A percentile compares a stretch with the other conserved stretches of the same genome.
Conservation (phyloP, 2,113 vertebrate species). For the Callipepla californica region DNA sequence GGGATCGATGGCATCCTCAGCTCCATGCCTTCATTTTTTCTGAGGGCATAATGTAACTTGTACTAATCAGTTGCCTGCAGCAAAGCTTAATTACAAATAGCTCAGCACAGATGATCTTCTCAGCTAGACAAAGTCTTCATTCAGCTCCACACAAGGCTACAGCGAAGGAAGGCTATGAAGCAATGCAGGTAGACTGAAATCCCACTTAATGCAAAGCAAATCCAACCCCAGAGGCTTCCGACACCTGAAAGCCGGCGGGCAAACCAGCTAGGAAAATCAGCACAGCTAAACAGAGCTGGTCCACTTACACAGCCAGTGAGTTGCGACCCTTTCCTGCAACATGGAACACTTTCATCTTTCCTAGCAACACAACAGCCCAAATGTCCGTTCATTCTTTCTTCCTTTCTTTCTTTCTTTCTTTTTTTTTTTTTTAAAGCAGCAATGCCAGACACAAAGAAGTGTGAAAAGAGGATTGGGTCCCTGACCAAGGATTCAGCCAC, state of each 20-base stretch:
- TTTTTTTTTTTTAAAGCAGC: not conserved
- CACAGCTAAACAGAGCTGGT: not conserved
- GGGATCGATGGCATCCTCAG: not conserved
- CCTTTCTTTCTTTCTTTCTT: no score
- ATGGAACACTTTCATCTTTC: not conserved
- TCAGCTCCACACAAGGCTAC: not conserved
- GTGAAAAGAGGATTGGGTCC: not conserved
- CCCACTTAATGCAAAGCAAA: not conserved
- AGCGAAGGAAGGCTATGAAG: not conserved
- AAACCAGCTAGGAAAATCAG: not conserved
- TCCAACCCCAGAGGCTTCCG: not conserved
- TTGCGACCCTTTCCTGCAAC: not conserved
- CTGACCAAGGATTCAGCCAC: not conserved
- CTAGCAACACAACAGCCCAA: not conserved
- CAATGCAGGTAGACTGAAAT: not conserved
- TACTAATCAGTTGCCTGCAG: not conserved
- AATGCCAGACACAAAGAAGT: not conserved
- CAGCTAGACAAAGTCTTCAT: not conserved
- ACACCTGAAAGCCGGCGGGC: not conserved
- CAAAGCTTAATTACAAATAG: not conserved
- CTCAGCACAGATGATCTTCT: not conserved
- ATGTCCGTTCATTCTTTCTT: no score
- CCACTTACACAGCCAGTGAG: not conserved
- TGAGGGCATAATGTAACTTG: rapidly evolving
- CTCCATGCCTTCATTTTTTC: not conserved